These are phyloP conservation scores for Orius insidiosus DNA, from an alignment of 1,140 invertebrate species.

Conservation along the genomic window DNA sequence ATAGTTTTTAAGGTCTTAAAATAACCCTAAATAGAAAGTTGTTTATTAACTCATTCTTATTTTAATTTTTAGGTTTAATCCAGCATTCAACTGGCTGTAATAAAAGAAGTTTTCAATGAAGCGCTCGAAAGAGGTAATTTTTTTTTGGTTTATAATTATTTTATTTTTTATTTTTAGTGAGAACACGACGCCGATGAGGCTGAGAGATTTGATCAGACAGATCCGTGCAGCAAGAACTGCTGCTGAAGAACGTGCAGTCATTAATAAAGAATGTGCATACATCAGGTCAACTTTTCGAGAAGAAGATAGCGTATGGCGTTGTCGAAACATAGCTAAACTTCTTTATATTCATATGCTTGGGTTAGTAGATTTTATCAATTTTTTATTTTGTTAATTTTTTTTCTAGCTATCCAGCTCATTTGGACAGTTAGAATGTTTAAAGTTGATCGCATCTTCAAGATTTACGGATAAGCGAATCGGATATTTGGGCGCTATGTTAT, in stretches of 20 bases:
- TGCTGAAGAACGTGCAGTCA: slow-evolving; percentile 94
- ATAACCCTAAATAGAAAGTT: too few relatives aligned
- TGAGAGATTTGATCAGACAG: slow-evolving; percentile 91
- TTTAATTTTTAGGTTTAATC: slow-evolving; percentile 51
- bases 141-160: not conserved
- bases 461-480: slow-evolving; percentile 99
- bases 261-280: slow-evolving; percentile 98
- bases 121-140: slow-evolving; percentile 67
- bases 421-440: slow-evolving; percentile 99
- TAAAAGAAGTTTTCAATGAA: slow-evolving; percentile 85
- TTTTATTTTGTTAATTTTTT: slow-evolving; percentile 14
- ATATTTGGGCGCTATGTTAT: slow-evolving; percentile 95
- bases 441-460: slow-evolving; percentile 89
- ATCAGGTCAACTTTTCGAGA: slow-evolving; percentile 96
- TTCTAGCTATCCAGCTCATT: slow-evolving; percentile 95
- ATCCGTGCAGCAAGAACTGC: slow-evolving; percentile 93
- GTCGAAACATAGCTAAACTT: slow-evolving; percentile 97
- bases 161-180: slow-evolving; percentile 38
- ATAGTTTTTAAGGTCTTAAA: too few relatives aligned
- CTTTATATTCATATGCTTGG: slow-evolving; percentile 99
- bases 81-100: slow-evolving; percentile 75
- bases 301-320: slow-evolving; percentile 95
- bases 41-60: too few relatives aligned
- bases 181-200: slow-evolving; percentile 86
- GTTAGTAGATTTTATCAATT: slow-evolving; percentile 22